Percentiles rank a stretch among this genome's conserved stretches.
Conservation (phyloP, 2,797 vertebrate species). For the Steatocranus sp. region DNA sequence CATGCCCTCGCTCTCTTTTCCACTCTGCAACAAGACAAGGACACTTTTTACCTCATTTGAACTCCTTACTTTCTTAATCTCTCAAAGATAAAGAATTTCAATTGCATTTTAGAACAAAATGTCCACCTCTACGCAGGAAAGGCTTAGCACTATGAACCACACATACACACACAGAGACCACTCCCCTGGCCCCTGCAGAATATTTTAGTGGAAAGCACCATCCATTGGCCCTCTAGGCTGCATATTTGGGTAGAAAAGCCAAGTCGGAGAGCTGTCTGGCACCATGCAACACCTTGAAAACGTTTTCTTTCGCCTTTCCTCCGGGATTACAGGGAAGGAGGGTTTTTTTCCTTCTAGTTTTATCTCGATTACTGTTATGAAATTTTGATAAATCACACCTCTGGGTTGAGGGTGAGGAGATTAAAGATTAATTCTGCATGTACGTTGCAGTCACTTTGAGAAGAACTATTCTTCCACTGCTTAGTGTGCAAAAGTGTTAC, state of each 20-base stretch:
- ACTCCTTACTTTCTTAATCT: neutral
- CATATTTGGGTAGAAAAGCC: neutral
- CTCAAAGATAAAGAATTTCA: neutral
- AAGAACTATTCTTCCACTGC: neutral
- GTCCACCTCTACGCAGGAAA: neutral
- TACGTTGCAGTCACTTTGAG: conserved; percentile 28
- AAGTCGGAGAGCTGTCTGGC: conserved; percentile 44
- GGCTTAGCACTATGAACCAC: neutral
- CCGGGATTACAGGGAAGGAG: neutral
- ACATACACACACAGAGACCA: neutral
- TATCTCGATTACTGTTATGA: conserved; percentile 75
- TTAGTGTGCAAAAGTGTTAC: neutral
- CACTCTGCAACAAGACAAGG: neutral
- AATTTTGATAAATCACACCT: conserved; percentile 66
- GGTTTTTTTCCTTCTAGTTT: conserved; percentile 57
- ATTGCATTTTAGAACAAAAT: neutral
- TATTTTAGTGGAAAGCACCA: conserved; percentile 6
- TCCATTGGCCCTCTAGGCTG: neutral
- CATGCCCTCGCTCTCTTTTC: neutral
- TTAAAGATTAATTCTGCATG: conserved; percentile 66
- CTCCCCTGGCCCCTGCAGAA: neutral
- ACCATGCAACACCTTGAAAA: conserved; percentile 40
- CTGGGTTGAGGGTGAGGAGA: conserved; percentile 49
- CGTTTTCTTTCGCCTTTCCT: conserved; percentile 31
- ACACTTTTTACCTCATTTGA: neutral